Evolutionary conservation across 2,888 invertebrate species (phyloP).

Genomic region (Phorcus lineatus): DNA sequence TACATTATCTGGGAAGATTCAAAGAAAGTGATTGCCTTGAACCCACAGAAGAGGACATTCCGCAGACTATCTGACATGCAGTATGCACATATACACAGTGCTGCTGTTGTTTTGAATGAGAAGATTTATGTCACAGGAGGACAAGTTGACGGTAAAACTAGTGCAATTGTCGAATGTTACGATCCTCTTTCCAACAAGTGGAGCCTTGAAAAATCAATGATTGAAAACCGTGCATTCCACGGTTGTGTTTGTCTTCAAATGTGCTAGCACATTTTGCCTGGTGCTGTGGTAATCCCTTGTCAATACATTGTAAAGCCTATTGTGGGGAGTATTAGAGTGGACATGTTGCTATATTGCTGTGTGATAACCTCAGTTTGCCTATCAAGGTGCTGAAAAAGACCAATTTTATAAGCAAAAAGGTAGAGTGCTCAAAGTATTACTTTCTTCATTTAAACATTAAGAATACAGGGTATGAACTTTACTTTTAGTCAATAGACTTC

Average conservation of each 20-base stretch:
- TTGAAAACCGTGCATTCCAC: constrained; percentile 66
- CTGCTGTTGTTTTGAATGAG: constrained; percentile 66
- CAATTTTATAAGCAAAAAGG: no score
- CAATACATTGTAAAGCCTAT: no score
- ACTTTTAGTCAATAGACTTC: no score
- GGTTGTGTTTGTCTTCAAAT: constrained; percentile 72
- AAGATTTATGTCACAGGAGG: constrained; percentile 73
- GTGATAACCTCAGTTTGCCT: no score
- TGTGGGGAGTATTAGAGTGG: no score
- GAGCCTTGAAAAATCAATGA: constrained; percentile 65
- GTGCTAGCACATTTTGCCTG: constrained; percentile 43
- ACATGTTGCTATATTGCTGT: no score
- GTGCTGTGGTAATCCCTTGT: no score
- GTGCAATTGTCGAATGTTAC: constrained; percentile 69
- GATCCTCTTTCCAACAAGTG: constrained; percentile 68
- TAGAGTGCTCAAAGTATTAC: no score
- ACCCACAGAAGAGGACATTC: constrained; percentile 71
- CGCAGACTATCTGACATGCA: constrained; percentile 65
- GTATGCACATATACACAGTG: constrained; percentile 65
- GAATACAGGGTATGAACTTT: no score
- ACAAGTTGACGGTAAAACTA: constrained; percentile 62
- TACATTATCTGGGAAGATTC: constrained; percentile 75
- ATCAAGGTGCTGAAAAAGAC: no score
- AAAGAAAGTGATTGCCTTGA: constrained; percentile 70
- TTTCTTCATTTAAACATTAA: no score